Evolutionary conservation across 2,113 vertebrate genomes (phyloP).

Genomic region (Eonycteris spelaea): DNA sequence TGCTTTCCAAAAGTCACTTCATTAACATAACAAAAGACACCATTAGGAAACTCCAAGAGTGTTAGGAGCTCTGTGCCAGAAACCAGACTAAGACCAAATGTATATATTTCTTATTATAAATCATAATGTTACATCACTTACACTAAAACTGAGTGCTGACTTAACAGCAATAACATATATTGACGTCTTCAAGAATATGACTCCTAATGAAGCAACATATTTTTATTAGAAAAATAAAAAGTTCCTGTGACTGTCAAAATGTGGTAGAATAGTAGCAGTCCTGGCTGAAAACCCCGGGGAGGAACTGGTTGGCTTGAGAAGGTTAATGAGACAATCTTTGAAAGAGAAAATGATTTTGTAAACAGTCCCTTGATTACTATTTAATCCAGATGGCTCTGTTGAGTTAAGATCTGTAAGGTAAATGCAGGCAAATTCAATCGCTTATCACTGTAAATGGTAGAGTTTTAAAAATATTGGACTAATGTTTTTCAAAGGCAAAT

Average conservation of each 20-base stretch:
- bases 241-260: neutral
- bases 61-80: neutral
- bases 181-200: neutral
- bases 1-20: neutral
- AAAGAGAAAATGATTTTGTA: neutral
- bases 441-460: neutral
- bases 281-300: neutral
- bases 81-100: neutral
- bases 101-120: neutral
- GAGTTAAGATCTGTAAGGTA: neutral
- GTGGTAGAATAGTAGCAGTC: too few species aligned
- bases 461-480: neutral
- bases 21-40: neutral
- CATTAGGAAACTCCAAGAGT: neutral
- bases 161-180: neutral
- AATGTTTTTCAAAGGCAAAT: neutral
- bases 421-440: neutral
- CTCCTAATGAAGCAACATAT: neutral
- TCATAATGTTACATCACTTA: neutral
- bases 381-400: neutral
- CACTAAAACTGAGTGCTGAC: neutral
- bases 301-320: neutral
- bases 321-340: neutral
- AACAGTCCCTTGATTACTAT: neutral
- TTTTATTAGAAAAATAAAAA: neutral